These are phyloP conservation scores for Delichon dasypus DNA, from an alignment of 2,797 vertebrate species.

Conservation along the genomic window DNA sequence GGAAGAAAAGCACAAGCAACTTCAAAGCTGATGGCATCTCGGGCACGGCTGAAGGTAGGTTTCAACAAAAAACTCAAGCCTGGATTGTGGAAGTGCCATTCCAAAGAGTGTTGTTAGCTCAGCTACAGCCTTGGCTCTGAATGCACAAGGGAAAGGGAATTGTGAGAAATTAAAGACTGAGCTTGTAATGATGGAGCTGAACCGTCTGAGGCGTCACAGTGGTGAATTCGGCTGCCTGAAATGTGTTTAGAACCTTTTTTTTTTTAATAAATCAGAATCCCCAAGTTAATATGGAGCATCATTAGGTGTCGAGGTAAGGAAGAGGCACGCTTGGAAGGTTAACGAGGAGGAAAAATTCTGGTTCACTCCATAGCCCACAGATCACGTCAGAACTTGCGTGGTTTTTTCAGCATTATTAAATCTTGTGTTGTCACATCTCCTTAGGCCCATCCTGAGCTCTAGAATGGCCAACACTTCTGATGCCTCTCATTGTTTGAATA, in stretches of 20 bases:
- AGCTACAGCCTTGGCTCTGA: neutral
- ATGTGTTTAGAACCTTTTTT: neutral
- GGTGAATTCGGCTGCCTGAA: neutral
- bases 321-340: neutral
- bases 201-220: neutral
- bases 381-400: neutral
- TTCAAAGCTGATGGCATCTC: slow-evolving; percentile 93
- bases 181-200: neutral
- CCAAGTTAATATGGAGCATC: neutral
- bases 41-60: slow-evolving; percentile 90
- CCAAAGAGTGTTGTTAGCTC: neutral
- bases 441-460: slow-evolving; percentile 17
- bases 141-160: neutral
- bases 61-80: neutral
- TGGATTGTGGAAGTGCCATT: neutral
- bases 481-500: slow-evolving; percentile 51
- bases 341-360: neutral
- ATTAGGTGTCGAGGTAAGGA: neutral
- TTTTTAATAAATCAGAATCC: neutral
- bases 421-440: neutral
- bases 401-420: neutral
- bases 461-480: neutral
- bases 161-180: neutral
- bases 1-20: slow-evolving; percentile 99
- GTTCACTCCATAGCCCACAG: neutral